Percentiles rank a stretch among this genome's conserved stretches.
Conservation (phyloP, 2,113 vertebrate species). For the Phasianus colchicus region DNA sequence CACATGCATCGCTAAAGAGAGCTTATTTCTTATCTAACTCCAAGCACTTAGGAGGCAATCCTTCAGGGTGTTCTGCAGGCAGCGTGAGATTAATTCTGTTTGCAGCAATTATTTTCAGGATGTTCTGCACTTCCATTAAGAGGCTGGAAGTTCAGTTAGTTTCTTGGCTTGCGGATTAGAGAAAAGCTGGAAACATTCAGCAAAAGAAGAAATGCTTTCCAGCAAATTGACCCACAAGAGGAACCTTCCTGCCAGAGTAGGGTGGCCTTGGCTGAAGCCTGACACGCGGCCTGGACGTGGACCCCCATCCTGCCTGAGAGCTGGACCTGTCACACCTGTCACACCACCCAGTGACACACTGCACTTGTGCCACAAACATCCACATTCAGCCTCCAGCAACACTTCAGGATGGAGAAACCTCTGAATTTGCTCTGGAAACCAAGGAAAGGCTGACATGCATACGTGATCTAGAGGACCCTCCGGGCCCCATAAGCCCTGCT, state of each 20-base stretch:
- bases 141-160: slow-evolving; percentile 40
- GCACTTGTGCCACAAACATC: not conserved
- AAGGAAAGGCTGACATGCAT: not conserved
- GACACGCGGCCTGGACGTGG: too few relatives aligned
- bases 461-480: not conserved
- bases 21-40: slow-evolving; percentile 71
- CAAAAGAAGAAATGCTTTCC: not conserved
- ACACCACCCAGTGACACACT: not conserved
- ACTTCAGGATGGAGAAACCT: not conserved
- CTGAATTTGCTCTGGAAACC: not conserved
- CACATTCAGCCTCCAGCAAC: not conserved
- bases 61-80: slow-evolving; percentile 57
- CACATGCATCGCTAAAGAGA: slow-evolving; percentile 46
- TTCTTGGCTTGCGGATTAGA: slow-evolving; percentile 38
- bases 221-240: not conserved
- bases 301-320: not conserved
- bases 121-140: slow-evolving; percentile 48
- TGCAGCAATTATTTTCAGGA: slow-evolving; percentile 62
- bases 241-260: not conserved
- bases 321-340: not conserved
- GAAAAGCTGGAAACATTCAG: slow-evolving; percentile 8
- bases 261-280: not conserved
- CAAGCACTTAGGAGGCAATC: slow-evolving; percentile 54
- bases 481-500: not conserved
- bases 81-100: slow-evolving; percentile 64